Evolutionary conservation across 2,888 invertebrate species (phyloP).

Genomic region (Gibbula magus): DNA sequence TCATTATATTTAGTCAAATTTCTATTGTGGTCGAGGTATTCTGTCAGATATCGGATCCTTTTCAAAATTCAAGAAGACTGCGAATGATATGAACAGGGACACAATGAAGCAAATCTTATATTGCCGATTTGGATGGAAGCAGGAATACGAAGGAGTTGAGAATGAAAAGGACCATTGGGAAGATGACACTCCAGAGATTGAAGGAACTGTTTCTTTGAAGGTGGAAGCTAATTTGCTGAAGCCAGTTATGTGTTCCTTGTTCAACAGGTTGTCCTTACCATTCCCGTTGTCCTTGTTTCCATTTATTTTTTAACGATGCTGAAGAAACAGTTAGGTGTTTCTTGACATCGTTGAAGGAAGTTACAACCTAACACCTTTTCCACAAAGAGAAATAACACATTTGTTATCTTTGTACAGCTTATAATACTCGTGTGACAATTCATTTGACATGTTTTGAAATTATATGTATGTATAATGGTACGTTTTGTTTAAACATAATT

Average conservation of each 20-base stretch:
- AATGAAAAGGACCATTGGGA: neutral
- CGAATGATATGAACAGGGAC: neutral
- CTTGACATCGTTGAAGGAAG: no score
- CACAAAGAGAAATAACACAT: no score
- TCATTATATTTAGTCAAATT: no score
- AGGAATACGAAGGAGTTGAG: neutral
- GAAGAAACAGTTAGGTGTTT: neutral
- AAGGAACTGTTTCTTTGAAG: neutral
- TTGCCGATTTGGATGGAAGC: neutral
- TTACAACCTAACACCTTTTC: no score
- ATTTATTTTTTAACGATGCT: neutral
- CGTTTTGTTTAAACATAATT: no score
- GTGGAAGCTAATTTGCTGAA: neutral
- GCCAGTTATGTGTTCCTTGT: neutral
- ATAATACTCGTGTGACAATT: no score
- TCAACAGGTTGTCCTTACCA: neutral
- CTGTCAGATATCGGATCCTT: neutral
- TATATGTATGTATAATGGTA: no score
- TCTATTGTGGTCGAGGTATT: neutral
- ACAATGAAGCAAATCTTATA: neutral
- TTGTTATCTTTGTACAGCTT: no score
- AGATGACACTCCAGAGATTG: neutral
- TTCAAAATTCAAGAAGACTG: neutral
- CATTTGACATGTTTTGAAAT: no score
- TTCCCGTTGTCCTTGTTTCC: neutral